phyloP scores from a whole-genome alignment of 2,113 vertebrate species.

The Stegastes partitus region DNA sequence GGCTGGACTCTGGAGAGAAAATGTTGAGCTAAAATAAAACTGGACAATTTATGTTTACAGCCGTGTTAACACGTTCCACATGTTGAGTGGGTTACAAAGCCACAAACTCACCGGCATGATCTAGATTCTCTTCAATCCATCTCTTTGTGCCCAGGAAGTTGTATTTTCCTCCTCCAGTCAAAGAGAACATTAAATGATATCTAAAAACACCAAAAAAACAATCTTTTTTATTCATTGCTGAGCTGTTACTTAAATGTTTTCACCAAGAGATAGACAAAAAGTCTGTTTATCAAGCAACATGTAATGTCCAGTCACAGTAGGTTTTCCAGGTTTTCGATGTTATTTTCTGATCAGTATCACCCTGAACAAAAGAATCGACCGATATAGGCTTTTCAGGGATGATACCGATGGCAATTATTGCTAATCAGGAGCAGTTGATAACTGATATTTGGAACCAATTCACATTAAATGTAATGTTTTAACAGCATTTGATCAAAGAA shows the following conservation, averaged over 20 bases:
- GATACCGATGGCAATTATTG: too few relatives aligned
- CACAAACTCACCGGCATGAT: constrained; percentile 80
- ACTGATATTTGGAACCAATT: too few relatives aligned
- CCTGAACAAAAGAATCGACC: too few relatives aligned
- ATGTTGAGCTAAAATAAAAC: neutral
- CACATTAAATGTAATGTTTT: too few relatives aligned
- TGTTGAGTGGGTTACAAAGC: neutral
- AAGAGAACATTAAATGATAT: constrained; percentile 81
- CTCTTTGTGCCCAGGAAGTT: constrained; percentile 86
- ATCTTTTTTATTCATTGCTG: neutral
- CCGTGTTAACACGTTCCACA: neutral
- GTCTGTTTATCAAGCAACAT: too few relatives aligned
- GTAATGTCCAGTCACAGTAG: too few relatives aligned
- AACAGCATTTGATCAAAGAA: too few relatives aligned
- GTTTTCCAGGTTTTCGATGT: too few relatives aligned
- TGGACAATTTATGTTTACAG: neutral
- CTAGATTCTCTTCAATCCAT: constrained; percentile 86
- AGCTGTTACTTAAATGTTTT: neutral
- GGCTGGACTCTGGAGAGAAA: constrained; percentile 82
- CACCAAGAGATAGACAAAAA: neutral
- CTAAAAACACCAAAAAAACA: constrained; percentile 41
- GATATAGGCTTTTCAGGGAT: too few relatives aligned
- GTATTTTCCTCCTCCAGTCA: constrained; percentile 86
- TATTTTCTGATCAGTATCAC: too few relatives aligned
- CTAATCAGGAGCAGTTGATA: too few relatives aligned